Conservation (phyloP, 2,888 invertebrate species). For the Timema podura region DNA sequence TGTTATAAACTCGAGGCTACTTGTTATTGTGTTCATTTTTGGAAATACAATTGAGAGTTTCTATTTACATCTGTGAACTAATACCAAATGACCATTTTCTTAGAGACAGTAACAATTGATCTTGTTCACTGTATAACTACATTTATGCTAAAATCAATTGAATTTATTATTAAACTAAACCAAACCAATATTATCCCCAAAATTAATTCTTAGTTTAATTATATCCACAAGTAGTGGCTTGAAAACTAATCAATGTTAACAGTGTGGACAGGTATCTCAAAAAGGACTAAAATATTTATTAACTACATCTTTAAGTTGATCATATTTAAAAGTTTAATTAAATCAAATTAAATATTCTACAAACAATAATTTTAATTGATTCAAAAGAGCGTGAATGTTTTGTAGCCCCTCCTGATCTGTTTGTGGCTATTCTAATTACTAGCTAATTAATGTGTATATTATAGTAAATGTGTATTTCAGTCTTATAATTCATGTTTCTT, state of each 20-base stretch:
- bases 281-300: constrained; percentile 4
- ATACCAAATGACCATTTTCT: too few species aligned
- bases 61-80: too few species aligned
- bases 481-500: constrained; percentile 29
- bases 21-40: not conserved
- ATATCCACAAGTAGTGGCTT: not conserved
- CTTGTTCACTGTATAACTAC: too few species aligned
- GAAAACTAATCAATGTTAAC: not conserved
- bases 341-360: constrained; percentile 4
- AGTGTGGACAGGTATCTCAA: not conserved
- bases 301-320: too few species aligned
- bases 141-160: too few species aligned
- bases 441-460: constrained; percentile 28
- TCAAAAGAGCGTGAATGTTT: not conserved
- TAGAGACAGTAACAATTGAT: too few species aligned
- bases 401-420: not conserved
- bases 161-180: too few species aligned
- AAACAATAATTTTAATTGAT: constrained; percentile 11
- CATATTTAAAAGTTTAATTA: constrained; percentile 4
- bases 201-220: not conserved
- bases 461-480: constrained; percentile 29
- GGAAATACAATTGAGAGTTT: too few species aligned
- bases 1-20: not conserved
- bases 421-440: constrained; percentile 6
- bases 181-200: too few species aligned